These are phyloP conservation scores for Andrena camellia DNA, from an alignment of 2,888 invertebrate species.

Conservation along the genomic window DNA sequence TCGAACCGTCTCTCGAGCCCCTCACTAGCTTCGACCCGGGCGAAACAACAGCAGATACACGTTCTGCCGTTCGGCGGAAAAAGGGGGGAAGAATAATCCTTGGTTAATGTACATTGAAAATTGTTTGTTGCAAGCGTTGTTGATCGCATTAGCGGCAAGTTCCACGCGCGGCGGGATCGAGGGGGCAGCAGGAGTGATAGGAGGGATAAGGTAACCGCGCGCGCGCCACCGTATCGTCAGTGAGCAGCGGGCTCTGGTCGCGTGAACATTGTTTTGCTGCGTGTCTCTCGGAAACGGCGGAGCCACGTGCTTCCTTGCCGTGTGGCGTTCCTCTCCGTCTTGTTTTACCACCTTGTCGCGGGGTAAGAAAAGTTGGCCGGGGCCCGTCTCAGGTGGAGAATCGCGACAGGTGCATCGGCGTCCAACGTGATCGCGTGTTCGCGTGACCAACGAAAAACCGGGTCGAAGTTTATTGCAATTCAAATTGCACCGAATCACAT, in stretches of 20 bases:
- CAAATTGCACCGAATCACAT: conserved; percentile 43
- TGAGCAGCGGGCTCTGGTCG: conserved; percentile 80
- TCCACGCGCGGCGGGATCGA: conserved; percentile 15
- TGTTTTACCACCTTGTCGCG: neutral
- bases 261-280: conserved; percentile 62
- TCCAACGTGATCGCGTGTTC: conserved; percentile 44
- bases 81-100: neutral
- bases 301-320: conserved; percentile 73
- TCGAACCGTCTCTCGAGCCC: too few species aligned
- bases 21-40: too few species aligned
- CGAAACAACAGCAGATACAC: too few species aligned
- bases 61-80: neutral
- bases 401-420: conserved; percentile 35
- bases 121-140: neutral
- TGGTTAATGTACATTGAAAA: neutral
- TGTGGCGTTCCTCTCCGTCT: conserved; percentile 4
- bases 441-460: conserved; percentile 57
- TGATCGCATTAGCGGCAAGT: conserved; percentile 7
- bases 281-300: conserved; percentile 26
- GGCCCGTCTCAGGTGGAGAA: neutral
- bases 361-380: neutral
- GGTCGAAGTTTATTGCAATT: conserved; percentile 59
- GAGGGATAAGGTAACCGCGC: conserved; percentile 30
- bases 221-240: conserved; percentile 67
- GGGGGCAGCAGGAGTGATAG: neutral